A percentile compares a stretch with the other conserved stretches of the same genome.
These are phyloP conservation scores for Ophion obscuratus DNA, from an alignment of 2,888 invertebrate genomes.

Conservation along the genomic window DNA sequence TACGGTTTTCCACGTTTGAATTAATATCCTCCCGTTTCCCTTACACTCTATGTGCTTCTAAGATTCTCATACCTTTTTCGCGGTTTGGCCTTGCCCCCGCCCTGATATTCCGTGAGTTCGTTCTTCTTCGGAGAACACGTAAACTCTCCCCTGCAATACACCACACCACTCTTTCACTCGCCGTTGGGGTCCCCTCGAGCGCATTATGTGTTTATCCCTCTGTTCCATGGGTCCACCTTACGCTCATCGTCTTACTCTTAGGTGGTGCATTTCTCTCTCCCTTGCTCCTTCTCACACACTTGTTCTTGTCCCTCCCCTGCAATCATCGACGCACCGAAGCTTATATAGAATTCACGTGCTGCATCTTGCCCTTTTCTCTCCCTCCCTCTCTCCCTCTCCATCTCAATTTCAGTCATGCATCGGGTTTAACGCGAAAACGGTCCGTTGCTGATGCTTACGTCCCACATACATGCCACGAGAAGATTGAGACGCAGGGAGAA, in stretches of 20 bases:
- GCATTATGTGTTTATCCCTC: constrained; percentile 81
- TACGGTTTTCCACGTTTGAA: constrained; percentile 78
- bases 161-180: constrained; percentile 57
- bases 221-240: constrained; percentile 69
- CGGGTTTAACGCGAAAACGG: constrained; percentile 16
- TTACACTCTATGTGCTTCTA: constrained; percentile 16
- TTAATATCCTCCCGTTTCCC: constrained; percentile 31
- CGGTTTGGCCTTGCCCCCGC: constrained; percentile 68
- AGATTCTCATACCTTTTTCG: constrained; percentile 56
- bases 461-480: constrained; percentile 32
- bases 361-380: constrained; percentile 1
- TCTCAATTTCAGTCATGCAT: constrained; percentile 30
- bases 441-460: constrained; percentile 13
- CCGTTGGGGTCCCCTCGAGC: constrained; percentile 70
- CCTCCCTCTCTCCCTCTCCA: not conserved
- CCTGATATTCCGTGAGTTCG: constrained; percentile 56
- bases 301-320: constrained; percentile 39
- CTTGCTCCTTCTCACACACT: constrained; percentile 17
- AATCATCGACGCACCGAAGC: constrained; percentile 50
- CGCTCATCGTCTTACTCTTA: constrained; percentile 56
- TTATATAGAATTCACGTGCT: constrained; percentile 30
- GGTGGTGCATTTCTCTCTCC: constrained; percentile 24
- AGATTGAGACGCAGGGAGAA: constrained; percentile 42
- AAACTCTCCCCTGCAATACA: constrained; percentile 73
- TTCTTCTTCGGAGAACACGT: constrained; percentile 80